Percentiles rank a stretch among this genome's conserved stretches.
phyloP scores from a whole-genome alignment of 2,113 vertebrate species.

The Calidris pygmaea region DNA sequence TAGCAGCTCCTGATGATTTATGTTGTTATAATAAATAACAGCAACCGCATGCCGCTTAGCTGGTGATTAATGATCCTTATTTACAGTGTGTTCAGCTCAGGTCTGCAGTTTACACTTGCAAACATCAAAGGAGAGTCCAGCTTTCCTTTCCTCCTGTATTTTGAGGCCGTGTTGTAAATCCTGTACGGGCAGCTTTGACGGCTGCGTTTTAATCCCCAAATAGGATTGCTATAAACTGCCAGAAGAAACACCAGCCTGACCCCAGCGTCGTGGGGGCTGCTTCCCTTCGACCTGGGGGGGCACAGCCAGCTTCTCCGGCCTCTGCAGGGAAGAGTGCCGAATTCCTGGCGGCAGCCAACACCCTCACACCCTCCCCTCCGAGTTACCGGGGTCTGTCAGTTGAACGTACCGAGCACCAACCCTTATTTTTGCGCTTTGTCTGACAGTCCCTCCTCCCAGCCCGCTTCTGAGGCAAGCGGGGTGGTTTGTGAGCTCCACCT shows the following conservation, averaged over 20 bases:
- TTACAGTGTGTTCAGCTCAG: conserved; percentile 14
- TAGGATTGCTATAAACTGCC: not conserved
- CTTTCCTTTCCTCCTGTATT: not conserved
- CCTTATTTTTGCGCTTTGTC: not conserved
- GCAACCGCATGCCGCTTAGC: not conserved
- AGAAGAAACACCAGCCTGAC: not conserved
- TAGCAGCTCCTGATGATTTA: conserved; percentile 40
- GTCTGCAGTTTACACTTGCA: conserved; percentile 44
- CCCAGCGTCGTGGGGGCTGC: rapidly evolving
- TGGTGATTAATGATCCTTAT: conserved; percentile 59
- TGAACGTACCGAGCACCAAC: rapidly evolving
- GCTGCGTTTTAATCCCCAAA: not conserved
- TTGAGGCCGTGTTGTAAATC: not conserved
- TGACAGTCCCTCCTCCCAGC: not conserved
- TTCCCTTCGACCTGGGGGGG: not conserved
- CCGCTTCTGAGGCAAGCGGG: not conserved
- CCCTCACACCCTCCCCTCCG: rapidly evolving
- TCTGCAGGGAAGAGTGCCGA: not conserved
- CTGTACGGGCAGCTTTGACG: not conserved
- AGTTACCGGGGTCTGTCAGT: not conserved
- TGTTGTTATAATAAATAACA: conserved; percentile 49
- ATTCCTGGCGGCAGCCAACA: rapidly evolving
- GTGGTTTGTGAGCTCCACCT: not conserved
- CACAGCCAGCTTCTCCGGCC: not conserved
- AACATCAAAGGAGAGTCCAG: conserved; percentile 28